These are phyloP conservation scores for Halichoeres trimaculatus DNA, from an alignment of 2,113 vertebrate species.

Conservation along the genomic window DNA sequence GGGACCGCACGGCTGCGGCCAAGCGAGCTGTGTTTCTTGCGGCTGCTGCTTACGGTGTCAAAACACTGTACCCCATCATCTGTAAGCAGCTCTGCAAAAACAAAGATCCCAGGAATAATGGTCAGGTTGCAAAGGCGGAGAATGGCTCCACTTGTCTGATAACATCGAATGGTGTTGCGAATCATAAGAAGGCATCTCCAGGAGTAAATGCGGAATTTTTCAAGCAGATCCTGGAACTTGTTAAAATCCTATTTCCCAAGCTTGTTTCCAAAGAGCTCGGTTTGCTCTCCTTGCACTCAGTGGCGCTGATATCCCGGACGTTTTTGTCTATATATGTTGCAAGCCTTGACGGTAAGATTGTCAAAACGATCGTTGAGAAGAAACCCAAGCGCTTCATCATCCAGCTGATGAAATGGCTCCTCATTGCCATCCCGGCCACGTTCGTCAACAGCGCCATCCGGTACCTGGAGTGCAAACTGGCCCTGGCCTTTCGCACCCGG, in stretches of 20 bases:
- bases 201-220: constrained; percentile 91
- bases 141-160: constrained; percentile 71
- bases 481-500: constrained; percentile 95
- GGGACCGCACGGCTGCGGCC: constrained; percentile 85
- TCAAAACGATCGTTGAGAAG: constrained; percentile 97
- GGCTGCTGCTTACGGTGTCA: constrained; percentile 89
- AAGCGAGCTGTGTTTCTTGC: constrained; percentile 87
- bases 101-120: constrained; percentile 28
- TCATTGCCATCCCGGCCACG: constrained; percentile 96
- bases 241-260: constrained; percentile 91
- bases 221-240: constrained; percentile 90
- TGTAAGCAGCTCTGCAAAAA: constrained; percentile 76
- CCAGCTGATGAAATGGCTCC: constrained; percentile 93
- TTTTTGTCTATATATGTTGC: constrained; percentile 98
- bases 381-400: constrained; percentile 88
- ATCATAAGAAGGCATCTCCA: constrained; percentile 77
- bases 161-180: neutral
- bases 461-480: constrained; percentile 95
- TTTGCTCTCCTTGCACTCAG: constrained; percentile 92
- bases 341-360: constrained; percentile 94
- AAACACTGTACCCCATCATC: constrained; percentile 88
- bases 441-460: constrained; percentile 98
- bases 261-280: constrained; percentile 89
- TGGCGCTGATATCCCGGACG: constrained; percentile 95
- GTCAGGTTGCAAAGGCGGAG: constrained; percentile 33